Conservation (phyloP, 2,113 vertebrate genomes). For the Seriola rivoliana region DNA sequence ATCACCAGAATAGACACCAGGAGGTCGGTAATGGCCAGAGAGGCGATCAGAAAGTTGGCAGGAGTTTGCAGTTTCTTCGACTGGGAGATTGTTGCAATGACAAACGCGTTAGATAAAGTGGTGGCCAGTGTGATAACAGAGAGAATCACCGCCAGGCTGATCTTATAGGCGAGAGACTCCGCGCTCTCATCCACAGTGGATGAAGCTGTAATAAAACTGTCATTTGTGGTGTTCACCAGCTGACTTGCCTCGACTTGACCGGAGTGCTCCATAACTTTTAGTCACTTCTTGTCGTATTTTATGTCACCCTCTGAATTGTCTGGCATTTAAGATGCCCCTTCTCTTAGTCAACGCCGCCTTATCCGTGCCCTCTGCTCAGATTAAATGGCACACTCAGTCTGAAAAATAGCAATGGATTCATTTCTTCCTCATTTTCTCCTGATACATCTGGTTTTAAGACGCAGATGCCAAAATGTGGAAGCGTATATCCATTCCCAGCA, state of each 20-base stretch:
- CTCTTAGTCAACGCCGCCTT: constrained; percentile 7
- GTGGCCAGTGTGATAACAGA: constrained; percentile 94
- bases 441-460: not conserved
- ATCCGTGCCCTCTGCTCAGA: constrained; percentile 37
- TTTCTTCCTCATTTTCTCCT: constrained; percentile 34
- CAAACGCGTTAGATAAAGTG: constrained; percentile 95
- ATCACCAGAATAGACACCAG: constrained; percentile 97
- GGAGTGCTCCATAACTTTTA: constrained; percentile 86
- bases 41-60: constrained; percentile 98
- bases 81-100: constrained; percentile 94
- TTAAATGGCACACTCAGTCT: not conserved
- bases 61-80: constrained; percentile 97
- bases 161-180: constrained; percentile 80
- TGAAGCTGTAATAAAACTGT: constrained; percentile 51
- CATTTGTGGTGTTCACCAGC: constrained; percentile 73
- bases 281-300: constrained; percentile 42
- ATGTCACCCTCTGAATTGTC: constrained; percentile 15
- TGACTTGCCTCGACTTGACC: constrained; percentile 77
- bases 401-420: not conserved
- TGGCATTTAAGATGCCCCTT: constrained; percentile 8
- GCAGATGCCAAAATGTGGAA: not conserved
- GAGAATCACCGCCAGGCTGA: constrained; percentile 87
- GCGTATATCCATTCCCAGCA: constrained; percentile 49
- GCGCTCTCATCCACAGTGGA: constrained; percentile 49
- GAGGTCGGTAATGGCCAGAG: constrained; percentile 95